Conservation (phyloP, 2,797 vertebrate species). For the Gymnopithys bicolor region DNA sequence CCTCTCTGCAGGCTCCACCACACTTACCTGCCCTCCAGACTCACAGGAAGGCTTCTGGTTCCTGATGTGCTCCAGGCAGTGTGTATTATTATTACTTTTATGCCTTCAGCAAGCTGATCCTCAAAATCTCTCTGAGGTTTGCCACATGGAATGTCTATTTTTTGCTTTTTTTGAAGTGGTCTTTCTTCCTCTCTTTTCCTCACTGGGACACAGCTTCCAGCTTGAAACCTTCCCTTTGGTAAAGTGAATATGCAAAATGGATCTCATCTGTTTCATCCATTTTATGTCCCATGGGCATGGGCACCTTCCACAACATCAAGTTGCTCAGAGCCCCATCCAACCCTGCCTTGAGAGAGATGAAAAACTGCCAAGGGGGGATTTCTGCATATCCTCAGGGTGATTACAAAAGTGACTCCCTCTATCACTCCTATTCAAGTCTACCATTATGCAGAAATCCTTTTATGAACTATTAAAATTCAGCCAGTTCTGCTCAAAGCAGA, state of each 20-base stretch:
- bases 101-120: background rate
- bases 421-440: background rate
- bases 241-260: background rate
- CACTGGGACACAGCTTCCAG: background rate
- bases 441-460: slow-evolving; percentile 51
- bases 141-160: background rate
- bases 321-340: background rate
- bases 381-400: background rate
- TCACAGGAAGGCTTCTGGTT: background rate
- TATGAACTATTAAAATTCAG: slow-evolving; percentile 46
- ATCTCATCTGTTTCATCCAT: background rate
- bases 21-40: background rate
- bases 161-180: background rate
- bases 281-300: background rate
- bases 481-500: background rate
- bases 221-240: background rate
- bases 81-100: background rate
- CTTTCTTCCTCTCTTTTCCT: background rate
- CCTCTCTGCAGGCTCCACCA: background rate
- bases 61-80: background rate
- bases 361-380: background rate
- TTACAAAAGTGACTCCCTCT: background rate
- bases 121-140: background rate
- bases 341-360: background rate
- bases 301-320: background rate